Evolutionary conservation across 1,140 invertebrate species (phyloP).

Genomic region (Coptotermes formosanus): DNA sequence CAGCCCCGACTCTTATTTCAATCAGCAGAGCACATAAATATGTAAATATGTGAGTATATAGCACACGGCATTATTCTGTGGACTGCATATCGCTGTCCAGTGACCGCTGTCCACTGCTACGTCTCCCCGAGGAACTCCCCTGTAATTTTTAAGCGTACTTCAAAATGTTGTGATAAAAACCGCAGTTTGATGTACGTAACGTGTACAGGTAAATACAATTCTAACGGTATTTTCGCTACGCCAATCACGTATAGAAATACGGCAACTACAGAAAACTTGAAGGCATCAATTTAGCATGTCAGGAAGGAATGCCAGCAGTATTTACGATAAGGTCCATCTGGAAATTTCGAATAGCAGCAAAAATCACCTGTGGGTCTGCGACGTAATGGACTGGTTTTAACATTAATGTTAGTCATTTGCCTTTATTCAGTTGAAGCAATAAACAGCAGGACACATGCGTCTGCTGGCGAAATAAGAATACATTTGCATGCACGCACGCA

Average conservation of each 20-base stretch:
- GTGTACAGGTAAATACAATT: neutral
- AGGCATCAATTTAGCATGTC: no score
- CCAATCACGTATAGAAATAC: neutral
- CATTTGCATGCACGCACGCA: no score
- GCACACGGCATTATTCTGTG: neutral
- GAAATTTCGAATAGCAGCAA: no score
- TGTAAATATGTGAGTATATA: neutral
- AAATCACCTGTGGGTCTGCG: no score
- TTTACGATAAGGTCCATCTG: no score
- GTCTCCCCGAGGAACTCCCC: neutral
- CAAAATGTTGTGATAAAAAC: neutral
- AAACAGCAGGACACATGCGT: no score
- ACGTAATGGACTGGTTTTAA: no score
- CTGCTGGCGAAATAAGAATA: no score
- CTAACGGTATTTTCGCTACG: neutral
- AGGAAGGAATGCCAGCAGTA: no score
- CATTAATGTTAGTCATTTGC: no score
- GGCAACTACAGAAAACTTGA: neutral
- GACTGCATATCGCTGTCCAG: neutral
- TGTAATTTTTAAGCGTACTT: neutral
- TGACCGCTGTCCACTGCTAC: neutral
- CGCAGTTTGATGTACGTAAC: neutral
- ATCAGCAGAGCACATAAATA: conserved; percentile 15
- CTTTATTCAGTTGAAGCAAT: no score
- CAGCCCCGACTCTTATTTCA: neutral